Evolutionary conservation across 2,888 invertebrate genomes (phyloP), one percentile per base, ranked within the genome.

Genomic region (Drosophila koepferae): DNA sequence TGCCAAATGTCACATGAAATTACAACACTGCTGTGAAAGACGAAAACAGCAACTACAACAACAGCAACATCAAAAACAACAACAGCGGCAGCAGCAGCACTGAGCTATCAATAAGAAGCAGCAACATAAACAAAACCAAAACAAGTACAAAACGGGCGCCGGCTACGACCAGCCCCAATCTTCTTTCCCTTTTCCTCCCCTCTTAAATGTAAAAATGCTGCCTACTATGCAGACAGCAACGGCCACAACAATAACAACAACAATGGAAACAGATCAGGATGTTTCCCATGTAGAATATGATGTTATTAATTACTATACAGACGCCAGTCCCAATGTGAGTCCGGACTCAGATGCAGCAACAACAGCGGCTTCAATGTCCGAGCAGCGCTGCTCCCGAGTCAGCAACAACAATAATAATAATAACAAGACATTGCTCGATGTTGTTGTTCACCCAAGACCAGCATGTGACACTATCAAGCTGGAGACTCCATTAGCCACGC

Each of bases 1-100:
- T 86, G 82, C 86, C 82, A 89, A 89, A 86, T 90, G 89, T 88
- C 89, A 88, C 82, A 75, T 66, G 81, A 78, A 81, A 80, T 81
- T 82, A 74, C 79, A 81, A 81, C 79, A 80, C 79, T 77, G 78
- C 63, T 66, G 59, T 80, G 72, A 74, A 71, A 66, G 72, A 78
- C 65, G 51, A 53, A 63, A 34, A 46, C 53, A 72, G 70, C 63
- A 76, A 66, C 63, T 65, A 77, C 67, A 77, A 63, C 48, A 74
- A 4, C 38, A 54, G 5, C 28, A 69, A 63, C 54, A 77, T 68
- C 63, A 72, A 71, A 63, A 67, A 77, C 69, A 78, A 63, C 49
- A 74, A 8, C 38, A 38, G 2, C 48, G 34, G 71, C 72, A 76
- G 71, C 55, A 76, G 66, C 61, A 75, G 62, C 69, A 65, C 28